These are phyloP conservation scores for Coregonus ussuriensis DNA, from an alignment of 2,797 vertebrate species.

Conservation along the genomic window DNA sequence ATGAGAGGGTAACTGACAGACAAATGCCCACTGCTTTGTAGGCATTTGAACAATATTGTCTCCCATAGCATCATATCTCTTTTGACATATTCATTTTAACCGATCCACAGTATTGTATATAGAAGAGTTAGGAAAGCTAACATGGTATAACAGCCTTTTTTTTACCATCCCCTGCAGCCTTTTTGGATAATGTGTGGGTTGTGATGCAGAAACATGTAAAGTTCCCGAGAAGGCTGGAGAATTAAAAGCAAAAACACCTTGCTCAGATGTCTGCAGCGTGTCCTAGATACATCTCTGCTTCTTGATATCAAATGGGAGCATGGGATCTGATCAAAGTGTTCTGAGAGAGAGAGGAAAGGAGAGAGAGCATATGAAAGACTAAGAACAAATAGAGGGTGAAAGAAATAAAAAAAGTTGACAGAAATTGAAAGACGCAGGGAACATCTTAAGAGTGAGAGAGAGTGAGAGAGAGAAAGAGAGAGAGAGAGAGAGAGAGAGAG, in stretches of 20 bases:
- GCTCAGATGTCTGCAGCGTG: constrained; percentile 48
- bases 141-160: not conserved
- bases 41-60: not conserved
- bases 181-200: not conserved
- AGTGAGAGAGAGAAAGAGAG: too few species aligned
- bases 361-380: constrained; percentile 8
- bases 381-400: not conserved
- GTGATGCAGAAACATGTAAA: not conserved
- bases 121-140: not conserved
- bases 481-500: not conserved
- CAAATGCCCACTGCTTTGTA: not conserved
- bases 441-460: not conserved
- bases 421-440: constrained; percentile 11
- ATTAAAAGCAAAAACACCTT: constrained; percentile 12
- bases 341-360: constrained; percentile 31
- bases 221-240: not conserved
- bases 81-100: not conserved
- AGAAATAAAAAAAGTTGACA: not conserved
- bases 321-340: constrained; percentile 61
- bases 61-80: not conserved
- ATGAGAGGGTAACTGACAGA: not conserved
- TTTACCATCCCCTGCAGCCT: not conserved
- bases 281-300: constrained; percentile 64
- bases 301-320: constrained; percentile 51
- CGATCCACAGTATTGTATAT: not conserved